Evolutionary conservation across 2,797 vertebrate species (phyloP), one percentile per base, ranked within the genome.

Genomic region (Tokudaia tokunoshimensis): DNA sequence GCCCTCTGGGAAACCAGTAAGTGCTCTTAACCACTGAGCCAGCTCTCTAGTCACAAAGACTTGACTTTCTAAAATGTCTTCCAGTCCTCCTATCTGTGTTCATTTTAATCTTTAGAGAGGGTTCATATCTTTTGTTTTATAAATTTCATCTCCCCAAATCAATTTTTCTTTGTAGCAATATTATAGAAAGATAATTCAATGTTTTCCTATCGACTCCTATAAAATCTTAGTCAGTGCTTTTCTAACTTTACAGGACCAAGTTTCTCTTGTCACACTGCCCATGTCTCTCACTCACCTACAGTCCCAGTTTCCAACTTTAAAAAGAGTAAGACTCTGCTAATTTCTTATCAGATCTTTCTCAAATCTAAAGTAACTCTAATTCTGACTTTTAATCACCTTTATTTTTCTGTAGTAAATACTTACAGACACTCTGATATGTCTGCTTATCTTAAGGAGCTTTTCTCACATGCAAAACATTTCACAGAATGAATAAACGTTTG

Each of bases 141-240:
- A 92, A 78, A 95, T 44, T 94, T 52, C 78, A 76, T 81, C 20
- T 50, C 1, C 17, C 31, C 20, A 86, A 82, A 90, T 47, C n/a
- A 63, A 61, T 61, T 76, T 89, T 94, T 92, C 89, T 81, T 96
- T 78, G 92, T 31, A 81, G 74, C 34, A 96, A 44, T 80, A 55
- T 44, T 37, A 78, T 15, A 86, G 41, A 88, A 82, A 88, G 34
- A 82, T 29, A 94, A 76, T 52, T 63, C 41, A 50, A 82, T 55
- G 84, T 81, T 94, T 92, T 80, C 29, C 34, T 65, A 87, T 82
- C 4, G 34, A 74, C 31, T 12, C 13, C 31, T 63, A 31, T 72
- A 82, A 95, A 91, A 89, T 90, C 12, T 80, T 61, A 97, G n/a
- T 81, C 63, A 75, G 34, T 67, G 6, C 44, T 82, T 93, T 84